Base-by-base conservation (phyloP, 2,888 invertebrate genomes). In the Hydrotaea cyrtoneurina region DNA sequence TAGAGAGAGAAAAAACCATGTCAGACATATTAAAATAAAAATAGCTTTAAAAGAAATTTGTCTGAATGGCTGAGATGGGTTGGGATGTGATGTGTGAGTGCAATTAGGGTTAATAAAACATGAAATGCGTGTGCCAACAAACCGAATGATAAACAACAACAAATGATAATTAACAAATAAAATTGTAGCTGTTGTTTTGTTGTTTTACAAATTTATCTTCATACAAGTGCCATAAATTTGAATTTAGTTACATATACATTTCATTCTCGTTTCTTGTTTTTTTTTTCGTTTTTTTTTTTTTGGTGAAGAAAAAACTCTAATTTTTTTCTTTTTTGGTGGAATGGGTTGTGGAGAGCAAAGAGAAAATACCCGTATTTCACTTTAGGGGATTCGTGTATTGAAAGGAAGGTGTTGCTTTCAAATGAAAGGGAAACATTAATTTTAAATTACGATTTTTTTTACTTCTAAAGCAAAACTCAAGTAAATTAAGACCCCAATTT, bases 71-170 rank as follows among this genome's bases (percentile, higher is more conserved):
- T 43, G 11, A 15, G 43, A 43, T 43, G 13, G n/a, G 50, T 1
- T 2, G 10, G 43, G 43, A 13, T 11, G 43, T 43, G 43, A 13
- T 11, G 4, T 19, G n/a, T 7, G 53, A 17, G 53, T 43, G 39
- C 39, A 66, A 66, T 66, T 66, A 43, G 43, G 66, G 66, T 39
- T 43, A 66, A 66, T 66, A 66, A 66, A 66, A 66, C 66, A 66
- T 21, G 43, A 43, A 66, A 43, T 66, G 66, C 66, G 66, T 66
- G 66, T 66, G 36, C 66, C 64, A 64, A 64, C 36, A 64, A 17
- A 19, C 64, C 62, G n/a, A n/a, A n/a, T n/a, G n/a, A n/a, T n/a
- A 62, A 23, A 59, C 26, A 59, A 15, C 57, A 8, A 43, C 26
- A 62, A 31, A 66, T 11, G 39, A 43, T 39, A 66, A 66, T 66